These are phyloP conservation scores for Panurus biarmicus DNA, from an alignment of 2,113 vertebrate species.

Conservation along the genomic window DNA sequence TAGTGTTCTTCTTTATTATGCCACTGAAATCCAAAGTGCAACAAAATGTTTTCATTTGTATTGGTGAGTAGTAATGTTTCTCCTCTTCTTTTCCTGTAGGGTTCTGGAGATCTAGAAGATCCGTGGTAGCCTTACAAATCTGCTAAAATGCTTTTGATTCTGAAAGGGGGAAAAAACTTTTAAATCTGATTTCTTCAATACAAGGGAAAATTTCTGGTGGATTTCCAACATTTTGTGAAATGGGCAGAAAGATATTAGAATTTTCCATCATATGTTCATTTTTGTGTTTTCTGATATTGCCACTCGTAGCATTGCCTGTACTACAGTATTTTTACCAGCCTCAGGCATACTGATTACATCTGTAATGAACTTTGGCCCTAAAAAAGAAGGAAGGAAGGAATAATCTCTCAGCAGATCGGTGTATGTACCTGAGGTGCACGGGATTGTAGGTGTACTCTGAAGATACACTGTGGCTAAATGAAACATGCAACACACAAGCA, in stretches of 20 bases:
- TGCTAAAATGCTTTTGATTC: conserved; percentile 84
- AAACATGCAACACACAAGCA: conserved; percentile 59
- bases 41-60: conserved; percentile 28
- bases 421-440: conserved; percentile 65
- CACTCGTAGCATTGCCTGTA: conserved; percentile 78
- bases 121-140: conserved; percentile 93
- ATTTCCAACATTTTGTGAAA: conserved; percentile 83
- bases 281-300: conserved; percentile 79
- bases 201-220: conserved; percentile 79
- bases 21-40: conserved; percentile 59
- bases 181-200: conserved; percentile 79
- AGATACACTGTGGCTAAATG: conserved; percentile 66
- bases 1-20: conserved; percentile 33
- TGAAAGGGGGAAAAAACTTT: conserved; percentile 83
- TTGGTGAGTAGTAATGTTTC: conserved; percentile 72
- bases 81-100: conserved; percentile 85
- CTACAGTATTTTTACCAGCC: conserved; percentile 77
- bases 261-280: conserved; percentile 81
- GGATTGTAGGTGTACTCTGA: conserved; percentile 69
- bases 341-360: conserved; percentile 69
- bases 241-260: conserved; percentile 79
- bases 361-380: conserved; percentile 70
- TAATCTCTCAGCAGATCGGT: conserved; percentile 63
- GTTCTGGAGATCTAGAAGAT: conserved; percentile 91
- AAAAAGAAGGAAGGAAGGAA: conserved; percentile 60